Percentiles rank a stretch among this genome's conserved stretches.
These are phyloP conservation scores for Lycocorax pyrrhopterus DNA, from an alignment of 2,113 vertebrate genomes.

Conservation along the genomic window DNA sequence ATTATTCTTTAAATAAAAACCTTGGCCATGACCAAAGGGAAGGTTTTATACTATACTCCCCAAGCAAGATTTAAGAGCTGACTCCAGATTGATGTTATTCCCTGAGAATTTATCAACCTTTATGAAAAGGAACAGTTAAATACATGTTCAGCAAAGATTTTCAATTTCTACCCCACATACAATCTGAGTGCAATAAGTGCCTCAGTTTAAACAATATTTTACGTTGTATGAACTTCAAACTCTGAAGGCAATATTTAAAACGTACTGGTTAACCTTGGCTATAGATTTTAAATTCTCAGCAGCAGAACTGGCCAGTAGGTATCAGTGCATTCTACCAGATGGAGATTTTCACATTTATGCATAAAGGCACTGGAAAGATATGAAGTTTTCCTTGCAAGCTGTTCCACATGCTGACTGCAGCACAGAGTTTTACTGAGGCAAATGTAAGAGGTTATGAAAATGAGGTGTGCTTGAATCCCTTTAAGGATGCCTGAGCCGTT, in stretches of 20 bases:
- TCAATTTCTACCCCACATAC: background rate
- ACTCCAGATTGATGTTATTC: background rate
- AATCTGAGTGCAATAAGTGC: background rate
- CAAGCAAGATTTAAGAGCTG: background rate
- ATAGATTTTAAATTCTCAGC: background rate
- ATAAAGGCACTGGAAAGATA: background rate
- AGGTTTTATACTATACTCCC: background rate
- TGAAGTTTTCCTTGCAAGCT: background rate
- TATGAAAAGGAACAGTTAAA: background rate
- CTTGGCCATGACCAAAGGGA: background rate
- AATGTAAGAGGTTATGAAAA: conserved; percentile 3
- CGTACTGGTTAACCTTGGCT: background rate
- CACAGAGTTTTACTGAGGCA: background rate
- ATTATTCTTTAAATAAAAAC: background rate
- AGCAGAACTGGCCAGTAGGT: background rate
- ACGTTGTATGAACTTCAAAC: background rate
- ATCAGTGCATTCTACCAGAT: background rate
- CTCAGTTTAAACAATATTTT: background rate
- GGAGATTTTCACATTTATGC: background rate
- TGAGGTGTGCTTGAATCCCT: background rate
- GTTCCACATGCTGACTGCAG: background rate
- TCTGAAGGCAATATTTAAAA: background rate
- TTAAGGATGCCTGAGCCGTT: background rate
- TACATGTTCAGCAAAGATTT: background rate
- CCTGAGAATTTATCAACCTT: background rate